Conservation (phyloP, 2,888 invertebrate species). For the Syritta pipiens region DNA sequence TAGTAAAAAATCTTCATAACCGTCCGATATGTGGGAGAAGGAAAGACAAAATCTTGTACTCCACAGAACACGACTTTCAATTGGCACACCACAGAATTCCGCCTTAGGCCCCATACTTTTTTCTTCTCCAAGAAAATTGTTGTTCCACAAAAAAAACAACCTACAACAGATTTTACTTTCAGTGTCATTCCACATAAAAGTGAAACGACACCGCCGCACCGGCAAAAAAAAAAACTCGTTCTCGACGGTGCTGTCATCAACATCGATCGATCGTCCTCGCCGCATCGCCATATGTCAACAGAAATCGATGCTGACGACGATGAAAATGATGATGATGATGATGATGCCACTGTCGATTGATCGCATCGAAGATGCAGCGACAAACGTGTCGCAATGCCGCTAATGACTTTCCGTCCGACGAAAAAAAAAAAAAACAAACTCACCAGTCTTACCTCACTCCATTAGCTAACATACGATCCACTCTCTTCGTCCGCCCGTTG, state of each 20-base stretch:
- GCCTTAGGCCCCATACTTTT: background rate
- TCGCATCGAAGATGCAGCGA: constrained; percentile 37
- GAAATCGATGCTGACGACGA: too few species aligned
- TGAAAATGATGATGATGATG: constrained; percentile 64
- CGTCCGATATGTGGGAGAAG: background rate
- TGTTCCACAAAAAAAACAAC: too few species aligned
- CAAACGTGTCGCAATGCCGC: constrained; percentile 67
- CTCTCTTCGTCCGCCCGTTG: background rate
- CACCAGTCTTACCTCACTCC: constrained; percentile 28
- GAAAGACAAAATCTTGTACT: background rate
- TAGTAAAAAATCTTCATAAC: too few species aligned
- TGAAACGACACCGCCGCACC: constrained; percentile 36
- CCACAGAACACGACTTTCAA: too few species aligned
- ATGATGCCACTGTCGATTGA: constrained; percentile 53
- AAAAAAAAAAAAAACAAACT: background rate
- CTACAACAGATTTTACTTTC: constrained; percentile 58
- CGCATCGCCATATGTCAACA: constrained; percentile 52
- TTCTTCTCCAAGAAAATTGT: too few species aligned
- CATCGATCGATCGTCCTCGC: constrained; percentile 36
- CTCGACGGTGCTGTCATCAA: constrained; percentile 28
- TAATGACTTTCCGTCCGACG: constrained; percentile 50
- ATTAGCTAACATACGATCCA: constrained; percentile 32
- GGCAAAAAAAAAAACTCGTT: constrained; percentile 43
- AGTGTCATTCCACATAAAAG: constrained; percentile 49
- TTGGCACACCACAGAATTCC: background rate